Evolutionary conservation across 2,888 invertebrate species (phyloP).

Genomic region (Notodromas monacha): DNA sequence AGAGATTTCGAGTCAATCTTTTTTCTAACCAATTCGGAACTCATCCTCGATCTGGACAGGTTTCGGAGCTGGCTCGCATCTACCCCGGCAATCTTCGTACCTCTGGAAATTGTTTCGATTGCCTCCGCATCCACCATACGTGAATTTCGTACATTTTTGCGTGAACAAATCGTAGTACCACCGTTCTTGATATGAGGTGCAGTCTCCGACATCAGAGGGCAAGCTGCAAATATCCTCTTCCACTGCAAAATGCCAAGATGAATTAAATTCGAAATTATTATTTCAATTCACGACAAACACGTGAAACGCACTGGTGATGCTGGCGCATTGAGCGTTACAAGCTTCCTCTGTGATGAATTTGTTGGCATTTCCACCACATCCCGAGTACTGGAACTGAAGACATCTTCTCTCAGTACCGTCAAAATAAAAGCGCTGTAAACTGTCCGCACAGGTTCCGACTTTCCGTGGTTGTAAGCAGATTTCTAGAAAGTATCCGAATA

Average conservation of each 20-base stretch:
- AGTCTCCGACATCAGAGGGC: slow-evolving; percentile 39
- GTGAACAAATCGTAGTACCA: slow-evolving; percentile 55
- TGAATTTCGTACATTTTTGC: slow-evolving; percentile 39
- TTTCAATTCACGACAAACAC: background rate
- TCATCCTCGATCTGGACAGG: slow-evolving; percentile 11
- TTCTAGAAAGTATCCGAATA: too few species aligned
- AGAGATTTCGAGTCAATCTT: background rate
- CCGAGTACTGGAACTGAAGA: slow-evolving; percentile 67
- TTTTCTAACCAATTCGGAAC: slow-evolving; percentile 5
- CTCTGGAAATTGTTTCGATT: slow-evolving; percentile 53
- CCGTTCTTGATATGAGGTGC: slow-evolving; percentile 32
- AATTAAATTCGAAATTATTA: background rate
- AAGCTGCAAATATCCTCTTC: slow-evolving; percentile 35
- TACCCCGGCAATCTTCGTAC: slow-evolving; percentile 28
- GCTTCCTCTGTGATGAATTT: slow-evolving; percentile 36
- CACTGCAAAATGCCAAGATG: slow-evolving; percentile 13
- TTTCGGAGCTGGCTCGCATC: slow-evolving; percentile 23
- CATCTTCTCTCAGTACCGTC: slow-evolving; percentile 48
- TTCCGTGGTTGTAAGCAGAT: slow-evolving; percentile 10
- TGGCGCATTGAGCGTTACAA: slow-evolving; percentile 24
- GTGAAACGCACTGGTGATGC: slow-evolving; percentile 5
- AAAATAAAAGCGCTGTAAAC: slow-evolving; percentile 50
- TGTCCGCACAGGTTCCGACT: slow-evolving; percentile 27
- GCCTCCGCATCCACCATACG: slow-evolving; percentile 67
- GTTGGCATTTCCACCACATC: slow-evolving; percentile 65